Evolutionary conservation across 1,140 invertebrate genomes (phyloP).

Genomic region (Drosophila burlai): DNA sequence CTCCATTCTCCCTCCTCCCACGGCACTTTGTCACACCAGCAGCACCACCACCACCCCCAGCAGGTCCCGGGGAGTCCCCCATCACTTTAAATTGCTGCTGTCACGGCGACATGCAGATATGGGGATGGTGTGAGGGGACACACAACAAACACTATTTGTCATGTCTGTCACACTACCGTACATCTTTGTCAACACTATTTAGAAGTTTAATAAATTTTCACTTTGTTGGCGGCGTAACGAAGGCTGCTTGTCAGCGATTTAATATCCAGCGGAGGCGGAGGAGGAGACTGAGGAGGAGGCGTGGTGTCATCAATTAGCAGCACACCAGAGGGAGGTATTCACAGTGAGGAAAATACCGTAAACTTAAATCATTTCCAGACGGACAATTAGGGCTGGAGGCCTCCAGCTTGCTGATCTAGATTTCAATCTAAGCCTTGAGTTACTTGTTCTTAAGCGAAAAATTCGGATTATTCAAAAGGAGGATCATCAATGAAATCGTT

Average conservation of each 20-base stretch:
- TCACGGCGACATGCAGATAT: conserved; percentile 50
- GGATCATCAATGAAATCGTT: background rate
- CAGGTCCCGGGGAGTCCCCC: conserved; percentile 23
- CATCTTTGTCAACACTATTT: conserved; percentile 82
- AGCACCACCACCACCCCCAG: conserved; percentile 13
- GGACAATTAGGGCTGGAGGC: rapidly evolving
- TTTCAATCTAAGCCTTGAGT: no score
- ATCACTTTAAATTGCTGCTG: conserved; percentile 80
- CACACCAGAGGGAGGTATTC: background rate
- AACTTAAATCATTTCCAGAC: background rate
- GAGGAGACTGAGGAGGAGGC: background rate
- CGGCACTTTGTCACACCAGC: conserved; percentile 50
- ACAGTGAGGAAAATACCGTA: background rate
- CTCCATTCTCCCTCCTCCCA: conserved; percentile 1
- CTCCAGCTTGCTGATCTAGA: background rate
- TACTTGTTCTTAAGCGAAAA: no score
- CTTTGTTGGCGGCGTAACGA: conserved; percentile 27
- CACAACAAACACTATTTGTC: conserved; percentile 66
- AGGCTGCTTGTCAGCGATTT: conserved; percentile 53
- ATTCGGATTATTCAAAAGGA: no score
- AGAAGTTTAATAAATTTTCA: conserved; percentile 79
- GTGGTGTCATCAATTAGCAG: conserved; percentile 6
- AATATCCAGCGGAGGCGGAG: conserved; percentile 59
- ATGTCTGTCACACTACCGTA: conserved; percentile 80
- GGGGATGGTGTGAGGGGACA: background rate